Evolutionary conservation across 2,888 invertebrate species (phyloP).

Genomic region (Keiferia lycopersicella): DNA sequence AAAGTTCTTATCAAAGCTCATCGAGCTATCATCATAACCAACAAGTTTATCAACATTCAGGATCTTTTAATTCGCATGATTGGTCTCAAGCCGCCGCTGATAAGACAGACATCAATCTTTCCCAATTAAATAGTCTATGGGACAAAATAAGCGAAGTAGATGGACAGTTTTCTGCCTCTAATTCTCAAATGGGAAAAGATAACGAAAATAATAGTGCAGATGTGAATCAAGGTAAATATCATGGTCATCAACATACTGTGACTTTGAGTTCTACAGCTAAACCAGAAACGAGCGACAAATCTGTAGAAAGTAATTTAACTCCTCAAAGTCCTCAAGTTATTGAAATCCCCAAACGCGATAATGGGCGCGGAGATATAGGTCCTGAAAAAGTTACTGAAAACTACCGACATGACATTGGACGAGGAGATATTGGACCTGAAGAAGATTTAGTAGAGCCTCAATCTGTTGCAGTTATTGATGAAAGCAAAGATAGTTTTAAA

Average conservation of each 20-base stretch:
- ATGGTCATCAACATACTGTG: neutral
- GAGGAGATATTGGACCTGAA: slow-evolving; percentile 54
- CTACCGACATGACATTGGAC: slow-evolving; percentile 38
- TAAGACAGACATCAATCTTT: neutral
- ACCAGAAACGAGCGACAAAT: neutral
- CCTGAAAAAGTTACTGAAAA: slow-evolving; percentile 34
- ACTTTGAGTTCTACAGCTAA: neutral
- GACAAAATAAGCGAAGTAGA: slow-evolving; percentile 37
- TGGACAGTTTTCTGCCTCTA: neutral
- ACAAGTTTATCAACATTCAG: neutral
- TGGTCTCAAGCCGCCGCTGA: neutral
- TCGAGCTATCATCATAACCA: neutral
- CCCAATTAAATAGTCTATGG: slow-evolving; percentile 37
- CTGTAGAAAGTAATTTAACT: neutral
- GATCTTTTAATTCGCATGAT: neutral
- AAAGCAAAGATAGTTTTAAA: neutral
- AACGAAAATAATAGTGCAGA: neutral
- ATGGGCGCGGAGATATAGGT: slow-evolving; percentile 54
- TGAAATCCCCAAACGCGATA: slow-evolving; percentile 28
- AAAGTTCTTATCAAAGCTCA: neutral
- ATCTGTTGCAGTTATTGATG: neutral
- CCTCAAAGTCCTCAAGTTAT: neutral
- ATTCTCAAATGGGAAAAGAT: slow-evolving; percentile 4
- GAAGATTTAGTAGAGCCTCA: slow-evolving; percentile 25
- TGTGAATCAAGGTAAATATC: neutral